Percentiles rank a stretch among this genome's conserved stretches.
phyloP scores from a whole-genome alignment of 2,888 invertebrate species.

The Drosophila quasianomalipes region DNA sequence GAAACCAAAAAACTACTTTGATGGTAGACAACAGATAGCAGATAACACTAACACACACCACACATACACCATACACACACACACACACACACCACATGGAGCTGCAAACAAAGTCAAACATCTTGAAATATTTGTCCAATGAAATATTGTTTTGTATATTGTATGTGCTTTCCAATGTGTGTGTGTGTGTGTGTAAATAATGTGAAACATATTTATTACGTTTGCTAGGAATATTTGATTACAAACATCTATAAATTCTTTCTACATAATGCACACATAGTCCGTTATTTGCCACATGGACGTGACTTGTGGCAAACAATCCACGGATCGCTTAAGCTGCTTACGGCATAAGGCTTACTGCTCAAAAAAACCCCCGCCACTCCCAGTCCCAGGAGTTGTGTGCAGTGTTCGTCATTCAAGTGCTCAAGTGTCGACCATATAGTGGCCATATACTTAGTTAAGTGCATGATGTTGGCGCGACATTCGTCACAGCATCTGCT shows the following conservation, averaged over 20 bases:
- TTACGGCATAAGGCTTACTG: constrained; percentile 17
- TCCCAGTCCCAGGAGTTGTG: constrained; percentile 12
- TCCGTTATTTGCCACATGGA: constrained; percentile 45
- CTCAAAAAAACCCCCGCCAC: background rate
- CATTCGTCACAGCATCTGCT: constrained; percentile 54
- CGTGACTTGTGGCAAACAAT: constrained; percentile 37
- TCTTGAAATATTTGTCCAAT: constrained; percentile 28
- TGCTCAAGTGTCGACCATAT: constrained; percentile 54
- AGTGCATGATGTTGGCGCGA: constrained; percentile 56
- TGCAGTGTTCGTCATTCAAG: constrained; percentile 25
- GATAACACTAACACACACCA: constrained; percentile 2
- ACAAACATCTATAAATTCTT: constrained; percentile 61
- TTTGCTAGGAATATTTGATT: constrained; percentile 66
- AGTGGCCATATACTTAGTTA: constrained; percentile 54
- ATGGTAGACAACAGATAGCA: constrained; percentile 31
- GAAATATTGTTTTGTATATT: constrained; percentile 23
- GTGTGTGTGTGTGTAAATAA: constrained; percentile 39
- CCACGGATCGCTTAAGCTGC: constrained; percentile 39
- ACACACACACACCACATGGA: background rate
- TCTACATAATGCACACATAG: constrained; percentile 1
- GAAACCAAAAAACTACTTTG: constrained; percentile 14
- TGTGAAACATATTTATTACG: constrained; percentile 45
- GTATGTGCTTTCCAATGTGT: background rate
- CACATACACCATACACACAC: background rate
- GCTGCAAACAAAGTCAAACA: constrained; percentile 37